Percentiles rank a stretch among this genome's conserved stretches.
phyloP scores from a whole-genome alignment of 2,888 invertebrate species.

The Dolichopus griseipennis region DNA sequence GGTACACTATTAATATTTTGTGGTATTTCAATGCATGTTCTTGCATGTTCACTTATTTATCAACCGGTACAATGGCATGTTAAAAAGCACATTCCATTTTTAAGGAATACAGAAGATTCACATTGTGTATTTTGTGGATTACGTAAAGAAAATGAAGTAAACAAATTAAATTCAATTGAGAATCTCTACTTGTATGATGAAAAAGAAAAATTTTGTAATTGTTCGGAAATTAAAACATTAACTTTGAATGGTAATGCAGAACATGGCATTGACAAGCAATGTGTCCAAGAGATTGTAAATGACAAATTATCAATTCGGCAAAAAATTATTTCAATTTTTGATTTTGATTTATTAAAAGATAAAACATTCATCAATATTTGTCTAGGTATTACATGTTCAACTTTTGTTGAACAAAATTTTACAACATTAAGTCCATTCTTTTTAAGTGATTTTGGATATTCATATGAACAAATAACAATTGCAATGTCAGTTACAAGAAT shows the following conservation, averaged over 20 bases:
- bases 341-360: conserved; percentile 55
- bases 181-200: conserved; percentile 51
- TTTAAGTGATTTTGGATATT: conserved; percentile 51
- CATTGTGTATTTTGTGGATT: conserved; percentile 34
- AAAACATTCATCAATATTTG: conserved; percentile 56
- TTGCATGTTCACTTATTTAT: conserved; percentile 57
- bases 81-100: conserved; percentile 41
- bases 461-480: conserved; percentile 46
- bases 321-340: conserved; percentile 53
- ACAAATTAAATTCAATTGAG: conserved; percentile 42
- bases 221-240: background rate
- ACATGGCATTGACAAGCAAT: background rate
- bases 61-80: conserved; percentile 70
- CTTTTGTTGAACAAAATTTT: conserved; percentile 58
- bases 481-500: conserved; percentile 57
- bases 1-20: conserved; percentile 59
- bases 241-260: background rate
- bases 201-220: conserved; percentile 54
- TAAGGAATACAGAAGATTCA: conserved; percentile 17
- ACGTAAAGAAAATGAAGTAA: conserved; percentile 43
- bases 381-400: conserved; percentile 56
- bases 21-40: conserved; percentile 57
- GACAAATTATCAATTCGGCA: conserved; percentile 23
- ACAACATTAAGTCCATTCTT: conserved; percentile 59
- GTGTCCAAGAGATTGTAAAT: background rate